phyloP scores from a whole-genome alignment of 2,113 vertebrate species.

The Brachypteracias leptosomus region DNA sequence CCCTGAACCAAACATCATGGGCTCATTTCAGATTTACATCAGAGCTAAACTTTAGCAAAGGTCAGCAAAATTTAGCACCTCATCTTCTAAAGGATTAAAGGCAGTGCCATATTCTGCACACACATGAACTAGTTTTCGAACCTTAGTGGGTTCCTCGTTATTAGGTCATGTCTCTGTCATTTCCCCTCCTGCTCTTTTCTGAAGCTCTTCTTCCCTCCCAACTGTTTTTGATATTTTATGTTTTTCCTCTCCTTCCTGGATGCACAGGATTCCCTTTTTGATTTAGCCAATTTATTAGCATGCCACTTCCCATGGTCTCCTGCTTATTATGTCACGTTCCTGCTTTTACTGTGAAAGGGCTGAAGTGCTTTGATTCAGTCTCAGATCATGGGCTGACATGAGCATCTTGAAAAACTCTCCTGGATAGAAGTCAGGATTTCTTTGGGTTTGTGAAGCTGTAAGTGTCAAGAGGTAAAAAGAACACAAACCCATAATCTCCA shows the following conservation, averaged over 20 bases:
- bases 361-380: conserved; percentile 31
- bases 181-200: background rate
- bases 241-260: background rate
- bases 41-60: background rate
- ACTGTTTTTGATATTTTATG: conserved; percentile 20
- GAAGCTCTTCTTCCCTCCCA: background rate
- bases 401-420: conserved; percentile 27
- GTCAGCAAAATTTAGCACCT: conserved; percentile 2
- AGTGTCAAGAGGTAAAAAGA: background rate
- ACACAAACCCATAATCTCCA: background rate
- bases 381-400: background rate
- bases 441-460: background rate
- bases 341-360: conserved; percentile 8
- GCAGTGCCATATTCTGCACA: background rate
- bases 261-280: background rate
- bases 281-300: conserved; percentile 23
- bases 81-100: background rate
- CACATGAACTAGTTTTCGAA: background rate
- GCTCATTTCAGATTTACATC: background rate
- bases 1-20: background rate
- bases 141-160: background rate
- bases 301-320: background rate
- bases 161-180: conserved; percentile 9
- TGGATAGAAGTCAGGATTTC: background rate
- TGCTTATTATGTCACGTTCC: conserved; percentile 5